phyloP scores from a whole-genome alignment of 2,888 invertebrate species.

The Sepiola atlantica region DNA sequence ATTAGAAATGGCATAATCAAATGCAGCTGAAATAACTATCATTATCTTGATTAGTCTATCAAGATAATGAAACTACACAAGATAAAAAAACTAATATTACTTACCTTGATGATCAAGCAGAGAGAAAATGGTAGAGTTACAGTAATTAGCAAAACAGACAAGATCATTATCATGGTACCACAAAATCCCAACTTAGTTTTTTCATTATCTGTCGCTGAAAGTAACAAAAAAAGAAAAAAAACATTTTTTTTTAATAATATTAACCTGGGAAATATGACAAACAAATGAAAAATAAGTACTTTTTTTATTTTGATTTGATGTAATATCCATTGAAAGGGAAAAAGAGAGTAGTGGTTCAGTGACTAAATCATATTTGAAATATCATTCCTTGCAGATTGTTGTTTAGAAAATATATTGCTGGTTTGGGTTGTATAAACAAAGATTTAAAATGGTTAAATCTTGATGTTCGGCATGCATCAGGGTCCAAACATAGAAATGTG shows the following conservation, averaged over 20 bases:
- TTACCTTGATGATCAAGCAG: constrained; percentile 94
- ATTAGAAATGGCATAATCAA: background rate
- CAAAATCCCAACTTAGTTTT: constrained; percentile 76
- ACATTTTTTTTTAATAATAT: background rate
- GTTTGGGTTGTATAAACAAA: no score
- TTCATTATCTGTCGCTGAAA: constrained; percentile 53
- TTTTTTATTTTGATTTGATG: background rate
- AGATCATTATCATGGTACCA: constrained; percentile 86
- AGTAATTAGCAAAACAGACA: constrained; percentile 88
- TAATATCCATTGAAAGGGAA: no score
- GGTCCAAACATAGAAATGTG: no score
- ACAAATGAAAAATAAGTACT: background rate
- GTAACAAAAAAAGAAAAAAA: background rate
- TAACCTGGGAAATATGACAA: background rate
- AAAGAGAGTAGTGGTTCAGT: no score
- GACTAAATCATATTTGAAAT: no score
- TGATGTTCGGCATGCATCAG: no score
- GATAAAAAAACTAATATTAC: constrained; percentile 55
- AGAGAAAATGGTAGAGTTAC: constrained; percentile 93
- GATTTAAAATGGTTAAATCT: no score
- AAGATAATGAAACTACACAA: background rate
- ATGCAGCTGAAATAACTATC: background rate
- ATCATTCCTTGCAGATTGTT: no score
- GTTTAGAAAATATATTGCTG: no score
- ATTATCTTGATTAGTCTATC: no score